Base-by-base conservation (phyloP, 2,888 invertebrate genomes). In the Lasioglossum oenotherae region DNA sequence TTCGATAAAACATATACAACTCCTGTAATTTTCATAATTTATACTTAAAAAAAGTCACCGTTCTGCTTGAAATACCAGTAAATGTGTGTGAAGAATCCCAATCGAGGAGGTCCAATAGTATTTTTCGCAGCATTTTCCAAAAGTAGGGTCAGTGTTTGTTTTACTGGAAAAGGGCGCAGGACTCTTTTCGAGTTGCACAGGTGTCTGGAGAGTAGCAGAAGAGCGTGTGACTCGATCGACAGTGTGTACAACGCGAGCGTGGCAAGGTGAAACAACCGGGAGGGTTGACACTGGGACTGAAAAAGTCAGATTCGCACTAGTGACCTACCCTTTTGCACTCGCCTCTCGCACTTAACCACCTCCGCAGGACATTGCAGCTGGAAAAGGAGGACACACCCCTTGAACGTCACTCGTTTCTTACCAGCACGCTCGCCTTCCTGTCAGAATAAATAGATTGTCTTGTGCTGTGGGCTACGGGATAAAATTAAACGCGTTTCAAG, bases 231-330 rank as follows among this genome's bases (percentile, higher is more conserved):
- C 74, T 49, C 46, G 64, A 78, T 76, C 75, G 64, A 76, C 78
- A 75, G 64, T 83, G 83, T 85, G 82, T 80, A 75, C 46, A 81
- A 84, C 67, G 69, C 19, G 79, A 69, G 76, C 80, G 49, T 57
- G 19, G 27, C 82, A 79, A 80, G 74, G 78, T 41, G 72, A 86
- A 82, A 78, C 77, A 77, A 85, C 87, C 86, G 85, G 87, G 60
- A 77, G 87, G 82, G 87, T 87, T 85, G 87, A 87, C 87, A 85
- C 87, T 80, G 82, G 31, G 82, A 86, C 86, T 87, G 86, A 86
- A 87, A 86, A 87, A 86, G 87, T 87, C 86, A 80, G 82, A 82
- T 74, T 80, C 80, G 67, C 80, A 78, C 78, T 67, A 86, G 78
- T 80, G 44, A 64, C 57, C 74, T 64, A 79, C 86, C 81, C 86